Evolutionary conservation across 2,797 vertebrate genomes (phyloP).

Genomic region (Hypotaenidia okinawae): DNA sequence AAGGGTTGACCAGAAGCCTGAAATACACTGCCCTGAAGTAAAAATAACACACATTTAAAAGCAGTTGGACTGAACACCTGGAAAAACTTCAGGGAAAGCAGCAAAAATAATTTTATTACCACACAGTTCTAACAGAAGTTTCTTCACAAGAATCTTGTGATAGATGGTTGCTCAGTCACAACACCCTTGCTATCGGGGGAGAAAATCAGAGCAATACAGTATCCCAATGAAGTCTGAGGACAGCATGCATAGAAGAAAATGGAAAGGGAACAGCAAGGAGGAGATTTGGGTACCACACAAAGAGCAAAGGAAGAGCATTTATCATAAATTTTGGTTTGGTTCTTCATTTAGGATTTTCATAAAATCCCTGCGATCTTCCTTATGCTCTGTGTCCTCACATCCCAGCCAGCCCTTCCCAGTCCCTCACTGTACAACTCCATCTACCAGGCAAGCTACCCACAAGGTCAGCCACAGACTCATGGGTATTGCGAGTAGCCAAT

Average conservation of each 20-base stretch:
- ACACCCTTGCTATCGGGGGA: not conserved
- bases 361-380: not conserved
- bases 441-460: accelerated
- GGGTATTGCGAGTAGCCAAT: not conserved
- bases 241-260: accelerated
- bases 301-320: not conserved
- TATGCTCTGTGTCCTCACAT: not conserved
- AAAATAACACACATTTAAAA: not conserved
- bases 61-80: not conserved
- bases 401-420: not conserved
- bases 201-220: not conserved
- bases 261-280: not conserved
- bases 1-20: not conserved
- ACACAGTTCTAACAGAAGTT: not conserved
- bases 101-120: not conserved
- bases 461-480: not conserved
- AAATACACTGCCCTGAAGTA: not conserved
- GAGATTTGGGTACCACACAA: not conserved
- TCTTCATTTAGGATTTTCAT: not conserved
- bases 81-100: slow-evolving; percentile 22
- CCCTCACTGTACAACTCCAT: not conserved
- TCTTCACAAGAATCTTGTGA: not conserved
- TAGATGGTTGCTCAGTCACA: not conserved
- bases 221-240: not conserved
- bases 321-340: not conserved